Evolutionary conservation across 2,797 vertebrate genomes (phyloP), one percentile per base, ranked within the genome.

Genomic region (Cirrhinus mrigala): DNA sequence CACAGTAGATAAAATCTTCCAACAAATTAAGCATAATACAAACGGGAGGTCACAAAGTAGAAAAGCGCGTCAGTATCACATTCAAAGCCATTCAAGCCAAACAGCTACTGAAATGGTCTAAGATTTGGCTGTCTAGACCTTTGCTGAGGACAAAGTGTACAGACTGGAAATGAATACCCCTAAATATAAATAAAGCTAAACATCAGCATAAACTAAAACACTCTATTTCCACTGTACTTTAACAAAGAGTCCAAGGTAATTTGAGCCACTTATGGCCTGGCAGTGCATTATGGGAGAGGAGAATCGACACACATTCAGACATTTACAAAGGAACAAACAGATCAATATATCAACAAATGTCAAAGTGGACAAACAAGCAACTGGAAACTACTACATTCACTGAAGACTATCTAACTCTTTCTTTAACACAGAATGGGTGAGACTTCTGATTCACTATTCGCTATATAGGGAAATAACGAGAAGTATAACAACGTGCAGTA

Each of bases 241-340:
- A 50, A 29, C 54, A 50, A 29, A 73, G 11, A 7, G 12, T 74
- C 20, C 14, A 40, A 70, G 56, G 50, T 50, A 50, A 77, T 40
- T 29, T 56, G 5, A 82, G 50, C n/a, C 22, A 48, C n/a, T 73
- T 73, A 73, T 48, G 18, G 11, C 4, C 12, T 46, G 10, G 33
- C 16, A 44, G 12, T 58, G 52, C 52, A 56, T 56, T 76, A 76
- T 40, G 20, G 12, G 12, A 60, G 18, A 50, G 12, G 48, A 29
- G 14, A 64, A 64, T 29, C 14, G 12, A 62, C n/a, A 46, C 18
- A 60, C 20, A 74, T 82, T 60, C 18, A 73, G 20, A 22, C 40
- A 33, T 58, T 82, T 74, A 74, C 54, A 82, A 74, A 48, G 56
- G 54, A 73, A 71, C 12, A 82, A 62, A 71, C 69, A 82, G 27